Base-by-base conservation (phyloP, 2,888 invertebrate genomes). In the Perizoma affinitatum region DNA sequence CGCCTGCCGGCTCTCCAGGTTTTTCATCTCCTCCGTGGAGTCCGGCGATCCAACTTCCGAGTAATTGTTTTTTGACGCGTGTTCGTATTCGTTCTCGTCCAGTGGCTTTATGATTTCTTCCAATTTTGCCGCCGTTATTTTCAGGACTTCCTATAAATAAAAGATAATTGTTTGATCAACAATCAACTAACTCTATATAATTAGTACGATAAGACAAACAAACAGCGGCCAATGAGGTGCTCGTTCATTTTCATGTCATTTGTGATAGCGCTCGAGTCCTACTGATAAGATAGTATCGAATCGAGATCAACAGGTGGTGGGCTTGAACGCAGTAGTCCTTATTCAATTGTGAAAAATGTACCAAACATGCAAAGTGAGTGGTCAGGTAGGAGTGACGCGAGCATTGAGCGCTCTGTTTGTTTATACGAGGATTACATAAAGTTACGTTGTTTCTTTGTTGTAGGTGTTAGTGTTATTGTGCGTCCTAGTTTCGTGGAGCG, bases 101-200 rank as follows among this genome's bases (percentile, higher is more conserved):
- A 92, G 79, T 66, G 93, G 93, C 73, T 89, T 92, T 72, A 94
- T 89, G 73, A 94, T 89, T 75, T 93, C 93, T 68, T 94, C 94
- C 73, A 95, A 82, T 75, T 94, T 93, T 68, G 87, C 87, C 71
- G 93, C 92, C 67, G 94, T 93, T 76, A 93, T 92, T 69, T 88
- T 88, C 75, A 94, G 83, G 78, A 93, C 91, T 78, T 94, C 94
- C 94, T 94, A 84, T 84, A 93, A 87, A 80, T 76, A 83, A 82
- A 56, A 75, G 71, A 77, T 6, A 73, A 80, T 74, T 78, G 76
- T 83, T 82, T 84, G 75, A 79, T 56, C 56, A 56, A 78, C 79
- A 82, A 83, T 78, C 75, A 70, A 68, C 74, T 51, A 52, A 54
- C 62, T 73, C 69, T 73, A 74, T 78, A 77, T 83, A 80, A 82